These are phyloP conservation scores for Piscicola geometra DNA, from an alignment of 2,888 invertebrate genomes.

Conservation along the genomic window DNA sequence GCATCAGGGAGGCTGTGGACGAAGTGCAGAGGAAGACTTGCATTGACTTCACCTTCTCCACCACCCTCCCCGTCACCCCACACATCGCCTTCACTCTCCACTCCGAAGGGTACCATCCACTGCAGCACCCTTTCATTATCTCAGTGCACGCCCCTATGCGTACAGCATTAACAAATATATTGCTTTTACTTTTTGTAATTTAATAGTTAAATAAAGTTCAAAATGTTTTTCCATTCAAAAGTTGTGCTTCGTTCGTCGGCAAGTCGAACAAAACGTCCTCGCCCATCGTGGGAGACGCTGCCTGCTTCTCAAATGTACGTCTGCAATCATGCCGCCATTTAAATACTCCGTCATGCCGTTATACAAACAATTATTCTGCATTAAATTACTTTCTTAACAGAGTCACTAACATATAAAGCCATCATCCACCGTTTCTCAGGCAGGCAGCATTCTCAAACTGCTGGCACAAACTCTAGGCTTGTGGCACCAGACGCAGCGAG, in stretches of 20 bases:
- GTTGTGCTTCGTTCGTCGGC: not conserved
- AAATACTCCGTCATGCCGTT: no score
- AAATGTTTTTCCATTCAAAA: not conserved
- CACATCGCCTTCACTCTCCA: not conserved
- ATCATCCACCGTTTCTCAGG: no score
- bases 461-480: slow-evolving; percentile 39
- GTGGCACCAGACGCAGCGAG: slow-evolving; percentile 41
- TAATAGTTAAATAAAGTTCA: not conserved
- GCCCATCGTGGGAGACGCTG: not conserved
- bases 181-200: not conserved
- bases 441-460: slow-evolving; percentile 37
- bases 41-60: no score
- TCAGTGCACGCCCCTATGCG: no score
- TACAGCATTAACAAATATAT: not conserved
- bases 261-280: not conserved
- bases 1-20: no score
- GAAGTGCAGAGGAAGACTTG: no score
- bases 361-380: no score
- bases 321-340: no score
- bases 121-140: no score
- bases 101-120: not conserved
- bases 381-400: no score
- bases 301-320: not conserved
- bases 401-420: no score
- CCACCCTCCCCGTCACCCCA: not conserved